phyloP scores from a whole-genome alignment of 2,797 vertebrate species.

The Cirrhinus molitorella region DNA sequence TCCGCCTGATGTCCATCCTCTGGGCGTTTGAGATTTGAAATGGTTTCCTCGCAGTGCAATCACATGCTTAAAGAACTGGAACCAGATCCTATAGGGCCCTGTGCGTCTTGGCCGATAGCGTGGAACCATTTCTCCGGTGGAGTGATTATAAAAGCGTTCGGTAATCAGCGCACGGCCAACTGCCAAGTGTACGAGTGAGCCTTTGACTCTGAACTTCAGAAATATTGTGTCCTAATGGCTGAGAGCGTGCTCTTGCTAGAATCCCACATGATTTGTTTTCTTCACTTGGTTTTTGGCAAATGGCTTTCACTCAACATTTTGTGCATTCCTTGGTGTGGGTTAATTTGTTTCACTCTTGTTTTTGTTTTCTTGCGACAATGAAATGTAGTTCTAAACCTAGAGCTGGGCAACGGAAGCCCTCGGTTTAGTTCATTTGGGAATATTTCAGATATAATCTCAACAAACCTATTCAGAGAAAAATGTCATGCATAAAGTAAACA shows the following conservation, averaged over 20 bases:
- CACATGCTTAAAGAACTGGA: constrained; percentile 29
- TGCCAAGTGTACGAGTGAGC: not conserved
- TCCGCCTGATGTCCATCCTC: constrained; percentile 56
- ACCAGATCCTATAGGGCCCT: constrained; percentile 6
- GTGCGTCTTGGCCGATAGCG: not conserved
- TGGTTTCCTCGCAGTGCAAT: constrained; percentile 8
- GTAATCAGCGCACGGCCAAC: not conserved
- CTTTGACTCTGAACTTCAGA: constrained; percentile 20
- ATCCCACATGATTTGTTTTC: constrained; percentile 6
- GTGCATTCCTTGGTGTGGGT: not conserved
- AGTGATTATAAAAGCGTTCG: not conserved
- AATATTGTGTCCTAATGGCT: not conserved
- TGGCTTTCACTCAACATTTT: not conserved
- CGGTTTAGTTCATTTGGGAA: not conserved
- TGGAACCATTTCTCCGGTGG: not conserved
- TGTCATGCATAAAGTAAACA: not conserved
- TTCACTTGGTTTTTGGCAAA: not conserved
- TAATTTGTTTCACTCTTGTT: not conserved
- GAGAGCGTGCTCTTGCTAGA: not conserved
- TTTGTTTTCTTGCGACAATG: too few species aligned
- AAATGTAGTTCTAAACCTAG: not conserved
- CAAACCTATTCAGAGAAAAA: not conserved
- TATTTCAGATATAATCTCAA: not conserved
- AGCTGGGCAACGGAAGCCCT: not conserved
- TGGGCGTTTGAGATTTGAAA: constrained; percentile 41